Conservation (phyloP, 2,113 vertebrate species). For the Bufo gargarizans region DNA sequence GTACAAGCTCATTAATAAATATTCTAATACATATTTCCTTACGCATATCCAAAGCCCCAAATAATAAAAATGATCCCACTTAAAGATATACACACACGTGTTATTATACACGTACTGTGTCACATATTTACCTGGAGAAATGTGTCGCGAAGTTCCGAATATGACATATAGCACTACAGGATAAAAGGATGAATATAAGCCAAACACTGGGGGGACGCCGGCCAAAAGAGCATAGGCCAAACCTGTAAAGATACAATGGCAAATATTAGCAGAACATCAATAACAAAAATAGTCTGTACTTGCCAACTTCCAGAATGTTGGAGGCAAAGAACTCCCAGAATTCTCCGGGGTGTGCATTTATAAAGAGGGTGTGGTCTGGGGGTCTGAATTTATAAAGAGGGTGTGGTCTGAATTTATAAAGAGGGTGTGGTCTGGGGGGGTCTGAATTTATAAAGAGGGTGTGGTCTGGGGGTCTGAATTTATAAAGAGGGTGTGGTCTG, state of each 20-base stretch:
- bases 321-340: no score
- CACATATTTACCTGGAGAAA: conserved; percentile 85
- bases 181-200: conserved; percentile 90
- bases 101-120: not conserved
- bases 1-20: not conserved
- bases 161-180: conserved; percentile 90
- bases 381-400: no score
- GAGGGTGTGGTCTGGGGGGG: no score
- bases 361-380: no score
- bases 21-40: not conserved
- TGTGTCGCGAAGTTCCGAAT: conserved; percentile 91
- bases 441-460: no score
- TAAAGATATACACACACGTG: not conserved
- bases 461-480: no score
- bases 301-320: no score
- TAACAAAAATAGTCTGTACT: not conserved
- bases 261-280: not conserved
- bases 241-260: conserved; percentile 68
- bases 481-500: no score
- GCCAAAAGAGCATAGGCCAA: conserved; percentile 93
- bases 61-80: no score
- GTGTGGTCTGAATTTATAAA: no score
- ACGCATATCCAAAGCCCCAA: not conserved
- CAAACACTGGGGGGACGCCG: conserved; percentile 82
- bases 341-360: no score